Evolutionary conservation across 2,113 vertebrate species (phyloP).

Genomic region (Tetrao urogallus): DNA sequence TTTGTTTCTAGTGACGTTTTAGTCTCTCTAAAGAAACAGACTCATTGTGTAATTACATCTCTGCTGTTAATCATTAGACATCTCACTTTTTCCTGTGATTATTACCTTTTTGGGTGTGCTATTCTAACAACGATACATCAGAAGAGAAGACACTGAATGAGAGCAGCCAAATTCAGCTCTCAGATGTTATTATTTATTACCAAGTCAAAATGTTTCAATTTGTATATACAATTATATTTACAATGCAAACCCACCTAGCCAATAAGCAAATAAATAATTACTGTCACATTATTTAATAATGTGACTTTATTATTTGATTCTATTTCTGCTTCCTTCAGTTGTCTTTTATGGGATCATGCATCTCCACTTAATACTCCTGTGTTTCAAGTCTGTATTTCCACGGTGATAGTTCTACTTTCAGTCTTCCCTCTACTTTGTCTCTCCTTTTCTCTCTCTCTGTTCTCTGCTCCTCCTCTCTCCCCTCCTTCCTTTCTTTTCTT

Average conservation of each 20-base stretch:
- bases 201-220: neutral
- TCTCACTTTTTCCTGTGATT: conserved; percentile 19
- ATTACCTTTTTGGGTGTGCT: conserved; percentile 5
- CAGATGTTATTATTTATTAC: neutral
- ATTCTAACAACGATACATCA: neutral
- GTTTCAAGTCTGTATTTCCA: neutral
- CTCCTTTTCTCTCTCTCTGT: neutral
- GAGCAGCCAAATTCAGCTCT: neutral
- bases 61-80: conserved; percentile 39
- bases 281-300: neutral
- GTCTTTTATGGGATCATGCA: rapidly evolving
- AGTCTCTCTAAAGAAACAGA: conserved; percentile 27
- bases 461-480: neutral
- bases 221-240: neutral
- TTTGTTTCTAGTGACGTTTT: conserved; percentile 40
- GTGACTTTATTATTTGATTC: neutral
- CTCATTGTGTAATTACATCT: conserved; percentile 30
- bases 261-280: conserved; percentile 14
- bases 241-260: neutral
- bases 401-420: neutral
- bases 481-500: neutral
- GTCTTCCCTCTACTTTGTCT: neutral
- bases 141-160: neutral
- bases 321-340: neutral
- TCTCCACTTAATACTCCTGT: neutral